These are phyloP conservation scores for Petrocephalus sullivani DNA, from an alignment of 2,797 vertebrate genomes.

Conservation along the genomic window DNA sequence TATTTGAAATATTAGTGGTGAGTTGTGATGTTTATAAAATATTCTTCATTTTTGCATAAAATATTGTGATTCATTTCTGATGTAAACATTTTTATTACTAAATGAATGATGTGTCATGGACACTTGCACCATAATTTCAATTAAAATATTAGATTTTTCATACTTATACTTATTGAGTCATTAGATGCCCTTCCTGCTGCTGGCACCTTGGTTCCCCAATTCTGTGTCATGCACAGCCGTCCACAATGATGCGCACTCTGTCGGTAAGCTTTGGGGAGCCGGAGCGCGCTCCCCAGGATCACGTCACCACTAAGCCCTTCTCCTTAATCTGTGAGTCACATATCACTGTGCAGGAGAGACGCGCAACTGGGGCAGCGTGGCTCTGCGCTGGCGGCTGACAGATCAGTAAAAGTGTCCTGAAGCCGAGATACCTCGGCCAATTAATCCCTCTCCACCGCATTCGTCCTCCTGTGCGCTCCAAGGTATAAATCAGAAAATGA, in stretches of 20 bases:
- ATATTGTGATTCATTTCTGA: background rate
- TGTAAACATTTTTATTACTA: background rate
- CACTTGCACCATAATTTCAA: background rate
- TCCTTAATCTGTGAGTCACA: background rate
- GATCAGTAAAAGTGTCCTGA: background rate
- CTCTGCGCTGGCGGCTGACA: background rate
- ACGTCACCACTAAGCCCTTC: background rate
- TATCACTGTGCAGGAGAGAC: background rate
- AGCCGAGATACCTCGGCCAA: background rate
- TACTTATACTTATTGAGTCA: background rate
- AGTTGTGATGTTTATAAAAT: background rate
- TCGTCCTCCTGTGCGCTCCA: background rate
- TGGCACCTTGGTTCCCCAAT: background rate
- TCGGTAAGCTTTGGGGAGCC: background rate
- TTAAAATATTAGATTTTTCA: background rate
- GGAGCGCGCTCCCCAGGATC: background rate
- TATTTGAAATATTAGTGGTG: slow-evolving; percentile 2
- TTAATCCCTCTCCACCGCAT: background rate
- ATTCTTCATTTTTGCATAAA: background rate
- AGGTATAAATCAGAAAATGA: background rate
- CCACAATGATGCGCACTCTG: background rate
- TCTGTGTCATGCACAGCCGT: background rate
- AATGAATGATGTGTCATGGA: background rate
- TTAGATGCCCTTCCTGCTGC: background rate
- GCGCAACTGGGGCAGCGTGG: background rate